Evolutionary conservation across 2,888 invertebrate genomes (phyloP), one percentile per base, ranked within the genome.

Genomic region (Drosophila merina): DNA sequence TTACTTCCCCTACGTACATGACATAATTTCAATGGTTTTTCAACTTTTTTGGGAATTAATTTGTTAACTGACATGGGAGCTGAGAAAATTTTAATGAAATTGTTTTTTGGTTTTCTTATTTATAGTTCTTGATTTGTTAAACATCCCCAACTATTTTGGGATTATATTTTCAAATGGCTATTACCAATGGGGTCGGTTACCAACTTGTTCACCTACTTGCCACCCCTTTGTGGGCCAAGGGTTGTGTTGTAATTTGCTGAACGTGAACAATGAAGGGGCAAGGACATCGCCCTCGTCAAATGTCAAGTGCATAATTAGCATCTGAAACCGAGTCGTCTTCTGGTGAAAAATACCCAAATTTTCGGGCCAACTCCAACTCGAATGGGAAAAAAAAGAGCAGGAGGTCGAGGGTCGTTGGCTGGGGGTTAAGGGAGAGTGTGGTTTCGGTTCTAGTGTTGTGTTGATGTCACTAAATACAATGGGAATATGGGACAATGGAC

Each of bases 251-350:
- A 60, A 79, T 74, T 71, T 57, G 38, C 49, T 58, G 58, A 45
- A 64, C 70, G 48, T 74, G 76, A 30, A 14, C 31, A 40, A 51
- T 64, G 50, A 52, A 40, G 25, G 50, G 47, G 54, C 47, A 14
- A 14, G 42, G 42, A 12, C 48, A 26, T 58, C 47, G 76, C 79
- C 81, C 79, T 81, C 82, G 66, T 84, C 87, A 87, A 76, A 79
- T 85, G 88, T 87, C 82, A 85, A 87, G 88, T 83, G 88, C 80
- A 82, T 87, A 87, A 82, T 86, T 87, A 75, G 31, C 79, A 75
- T 71, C 73, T 66, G 47, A 78, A 79, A 71, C 58, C 67, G 57
- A 57, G 62, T 57, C 63, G 74, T 55, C 64, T 45, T 48, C 3
- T 8, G 31, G 60, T 64, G 50, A 55, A 73, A 79, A 76, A 76